A percentile compares a stretch with the other conserved stretches of the same genome.
Conservation (phyloP, 2,888 invertebrate species). For the Tipula confusa region DNA sequence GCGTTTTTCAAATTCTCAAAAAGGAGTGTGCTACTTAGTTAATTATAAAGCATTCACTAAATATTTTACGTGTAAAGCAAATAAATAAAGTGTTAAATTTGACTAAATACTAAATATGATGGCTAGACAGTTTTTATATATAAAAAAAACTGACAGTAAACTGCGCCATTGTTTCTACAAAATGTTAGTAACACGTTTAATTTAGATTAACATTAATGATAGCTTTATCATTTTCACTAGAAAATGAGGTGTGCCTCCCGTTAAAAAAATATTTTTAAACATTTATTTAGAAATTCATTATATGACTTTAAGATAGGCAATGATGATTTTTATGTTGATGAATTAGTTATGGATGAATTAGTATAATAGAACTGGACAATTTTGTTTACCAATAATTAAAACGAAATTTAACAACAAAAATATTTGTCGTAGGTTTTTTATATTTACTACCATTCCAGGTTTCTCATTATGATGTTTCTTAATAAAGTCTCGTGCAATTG, state of each 20-base stretch:
- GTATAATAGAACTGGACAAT: no score
- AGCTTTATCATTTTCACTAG: background rate
- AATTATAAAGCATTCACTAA: background rate
- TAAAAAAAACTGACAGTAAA: background rate
- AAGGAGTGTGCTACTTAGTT: background rate
- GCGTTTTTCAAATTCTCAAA: background rate
- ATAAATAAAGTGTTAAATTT: background rate
- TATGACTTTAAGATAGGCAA: no score
- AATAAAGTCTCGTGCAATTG: no score
- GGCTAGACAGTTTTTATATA: background rate
- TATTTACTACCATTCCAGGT: no score
- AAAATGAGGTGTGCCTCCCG: background rate
- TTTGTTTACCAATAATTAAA: no score
- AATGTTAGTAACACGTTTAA: background rate
- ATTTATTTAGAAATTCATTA: no score
- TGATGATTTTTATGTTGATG: no score
- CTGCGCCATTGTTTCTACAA: background rate
- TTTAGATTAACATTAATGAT: background rate
- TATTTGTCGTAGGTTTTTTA: no score
- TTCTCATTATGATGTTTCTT: no score
- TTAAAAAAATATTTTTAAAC: no score
- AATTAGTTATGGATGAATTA: no score
- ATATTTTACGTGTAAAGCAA: background rate
- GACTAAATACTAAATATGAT: background rate
- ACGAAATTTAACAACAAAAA: no score